Percentiles rank a stretch among this genome's conserved stretches.
Conservation (phyloP, 2,888 invertebrate species). For the Dermolepida albohirtum region DNA sequence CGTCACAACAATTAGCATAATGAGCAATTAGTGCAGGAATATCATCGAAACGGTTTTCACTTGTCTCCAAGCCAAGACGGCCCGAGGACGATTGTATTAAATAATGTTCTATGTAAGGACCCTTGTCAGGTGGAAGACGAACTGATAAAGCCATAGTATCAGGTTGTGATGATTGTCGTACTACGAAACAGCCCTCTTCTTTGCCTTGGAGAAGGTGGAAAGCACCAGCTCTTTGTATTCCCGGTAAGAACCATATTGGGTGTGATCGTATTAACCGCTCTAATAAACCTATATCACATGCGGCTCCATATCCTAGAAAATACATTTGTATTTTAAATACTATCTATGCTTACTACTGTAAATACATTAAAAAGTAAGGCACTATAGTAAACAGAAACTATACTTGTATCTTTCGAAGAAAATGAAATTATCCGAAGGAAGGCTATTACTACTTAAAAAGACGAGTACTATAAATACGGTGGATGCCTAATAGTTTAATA, state of each 20-base stretch:
- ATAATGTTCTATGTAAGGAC: slow-evolving; percentile 96
- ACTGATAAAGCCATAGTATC: slow-evolving; percentile 97
- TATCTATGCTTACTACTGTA: too few species aligned
- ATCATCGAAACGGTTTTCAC: slow-evolving; percentile 91
- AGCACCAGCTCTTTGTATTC: slow-evolving; percentile 92
- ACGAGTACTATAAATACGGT: too few species aligned
- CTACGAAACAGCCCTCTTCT: slow-evolving; percentile 95
- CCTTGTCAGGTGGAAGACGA: slow-evolving; percentile 85
- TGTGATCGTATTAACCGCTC: slow-evolving; percentile 92
- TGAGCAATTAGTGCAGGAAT: slow-evolving; percentile 94
- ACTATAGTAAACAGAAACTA: too few species aligned
- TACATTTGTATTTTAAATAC: too few species aligned
- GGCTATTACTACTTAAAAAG: too few species aligned
- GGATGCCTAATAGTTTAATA: too few species aligned
- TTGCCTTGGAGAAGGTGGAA: slow-evolving; percentile 94
- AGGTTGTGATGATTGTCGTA: slow-evolving; percentile 92
- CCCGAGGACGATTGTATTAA: slow-evolving; percentile 88
- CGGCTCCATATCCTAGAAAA: slow-evolving; percentile 73
- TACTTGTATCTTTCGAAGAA: too few species aligned
- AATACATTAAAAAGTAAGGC: too few species aligned
- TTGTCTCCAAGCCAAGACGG: slow-evolving; percentile 88
- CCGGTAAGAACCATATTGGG: slow-evolving; percentile 96
- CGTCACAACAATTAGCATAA: slow-evolving; percentile 94
- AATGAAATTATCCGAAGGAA: too few species aligned
- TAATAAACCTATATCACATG: slow-evolving; percentile 86